Evolutionary conservation across 2,797 vertebrate species (phyloP).

Genomic region (Sebastes glaucus): DNA sequence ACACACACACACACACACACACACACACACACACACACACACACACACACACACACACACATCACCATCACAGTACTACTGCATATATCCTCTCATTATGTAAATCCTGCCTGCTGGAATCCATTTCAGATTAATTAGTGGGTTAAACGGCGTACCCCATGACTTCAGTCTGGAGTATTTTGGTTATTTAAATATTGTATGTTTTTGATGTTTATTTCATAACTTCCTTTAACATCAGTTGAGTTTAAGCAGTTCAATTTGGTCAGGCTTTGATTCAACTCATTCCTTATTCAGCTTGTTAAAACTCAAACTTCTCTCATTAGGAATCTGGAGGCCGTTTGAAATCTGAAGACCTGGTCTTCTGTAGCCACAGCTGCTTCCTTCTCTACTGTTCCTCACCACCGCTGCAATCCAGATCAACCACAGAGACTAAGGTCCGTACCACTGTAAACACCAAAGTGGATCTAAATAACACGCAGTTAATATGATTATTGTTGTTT

Average conservation of each 20-base stretch:
- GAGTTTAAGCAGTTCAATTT: conserved; percentile 12
- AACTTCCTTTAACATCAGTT: conserved; percentile 37
- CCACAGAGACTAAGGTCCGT: conserved; percentile 88
- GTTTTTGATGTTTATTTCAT: conserved; percentile 58
- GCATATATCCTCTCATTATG: conserved; percentile 51
- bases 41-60: conserved; percentile 16
- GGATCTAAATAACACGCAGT: neutral
- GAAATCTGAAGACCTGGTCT: conserved; percentile 88
- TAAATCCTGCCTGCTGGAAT: conserved; percentile 53
- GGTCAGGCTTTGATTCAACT: conserved; percentile 43
- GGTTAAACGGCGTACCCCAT: conserved; percentile 47
- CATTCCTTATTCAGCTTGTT: conserved; percentile 32
- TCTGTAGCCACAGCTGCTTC: conserved; percentile 98
- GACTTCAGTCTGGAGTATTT: conserved; percentile 25
- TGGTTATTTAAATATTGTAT: conserved; percentile 51
- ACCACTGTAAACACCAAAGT: neutral
- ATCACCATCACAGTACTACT: neutral
- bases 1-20: conserved; percentile 15
- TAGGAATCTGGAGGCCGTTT: conserved; percentile 79
- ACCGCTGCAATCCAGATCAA: conserved; percentile 82
- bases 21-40: conserved; percentile 20
- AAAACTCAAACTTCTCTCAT: conserved; percentile 29
- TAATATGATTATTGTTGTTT: neutral
- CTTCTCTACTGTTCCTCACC: conserved; percentile 89
- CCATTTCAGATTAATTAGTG: conserved; percentile 51